phyloP scores from a whole-genome alignment of 2,113 vertebrate genomes.

The Trogon melanurus region DNA sequence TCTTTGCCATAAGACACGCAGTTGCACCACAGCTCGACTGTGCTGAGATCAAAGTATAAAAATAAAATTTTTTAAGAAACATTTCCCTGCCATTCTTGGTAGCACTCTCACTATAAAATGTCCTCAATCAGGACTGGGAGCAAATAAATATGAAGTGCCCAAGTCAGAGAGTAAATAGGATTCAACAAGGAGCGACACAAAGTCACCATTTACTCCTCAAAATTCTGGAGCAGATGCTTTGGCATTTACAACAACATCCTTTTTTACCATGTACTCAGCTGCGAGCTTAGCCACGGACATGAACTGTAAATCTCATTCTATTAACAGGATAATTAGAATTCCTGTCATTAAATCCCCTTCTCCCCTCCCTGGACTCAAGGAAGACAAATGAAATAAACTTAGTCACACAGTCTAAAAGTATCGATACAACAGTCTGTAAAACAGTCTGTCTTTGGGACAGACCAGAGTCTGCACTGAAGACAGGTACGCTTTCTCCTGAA shows the following conservation, averaged over 20 bases:
- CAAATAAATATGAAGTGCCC: background rate
- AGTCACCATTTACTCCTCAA: slow-evolving; percentile 39
- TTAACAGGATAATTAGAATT: background rate
- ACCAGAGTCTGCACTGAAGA: background rate
- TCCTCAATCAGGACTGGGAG: background rate
- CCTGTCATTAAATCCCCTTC: background rate
- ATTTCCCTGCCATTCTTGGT: background rate
- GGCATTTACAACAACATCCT: background rate
- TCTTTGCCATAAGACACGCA: background rate
- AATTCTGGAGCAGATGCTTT: slow-evolving; percentile 23
- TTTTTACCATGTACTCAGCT: slow-evolving; percentile 6
- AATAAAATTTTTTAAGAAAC: background rate
- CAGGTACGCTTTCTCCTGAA: background rate
- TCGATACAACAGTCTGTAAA: background rate
- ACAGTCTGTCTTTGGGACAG: background rate
- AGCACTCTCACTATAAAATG: background rate
- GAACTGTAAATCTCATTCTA: background rate
- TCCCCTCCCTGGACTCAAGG: background rate
- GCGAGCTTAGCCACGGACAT: background rate
- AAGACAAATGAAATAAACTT: background rate
- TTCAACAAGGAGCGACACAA: slow-evolving; percentile 9
- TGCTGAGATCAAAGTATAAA: background rate
- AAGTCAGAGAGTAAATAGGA: slow-evolving; percentile 16
- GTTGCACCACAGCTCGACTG: background rate
- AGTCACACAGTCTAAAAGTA: background rate